These are phyloP conservation scores for Petroica traversi DNA, from an alignment of 2,113 vertebrate species.

Conservation along the genomic window DNA sequence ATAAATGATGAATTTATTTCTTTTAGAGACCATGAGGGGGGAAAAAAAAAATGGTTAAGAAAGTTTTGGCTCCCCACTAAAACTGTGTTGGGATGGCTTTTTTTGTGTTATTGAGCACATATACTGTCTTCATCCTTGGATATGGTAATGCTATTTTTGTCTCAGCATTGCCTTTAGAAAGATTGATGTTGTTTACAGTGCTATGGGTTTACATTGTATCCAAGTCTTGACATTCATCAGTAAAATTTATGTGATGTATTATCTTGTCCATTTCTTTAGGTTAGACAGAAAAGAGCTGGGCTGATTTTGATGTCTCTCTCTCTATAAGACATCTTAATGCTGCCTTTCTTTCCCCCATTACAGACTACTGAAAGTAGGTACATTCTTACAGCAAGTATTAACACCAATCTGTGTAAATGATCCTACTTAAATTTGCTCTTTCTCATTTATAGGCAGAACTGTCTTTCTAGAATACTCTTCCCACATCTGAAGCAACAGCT, in stretches of 20 bases:
- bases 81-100: neutral
- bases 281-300: neutral
- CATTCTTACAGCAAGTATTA: neutral
- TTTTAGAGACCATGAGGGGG: neutral
- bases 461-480: neutral
- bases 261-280: neutral
- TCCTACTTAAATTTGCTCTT: neutral
- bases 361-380: neutral
- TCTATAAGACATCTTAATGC: neutral
- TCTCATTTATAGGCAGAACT: neutral
- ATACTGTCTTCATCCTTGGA: neutral
- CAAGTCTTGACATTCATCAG: neutral
- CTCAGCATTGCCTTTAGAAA: neutral
- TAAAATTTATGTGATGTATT: constrained; percentile 11
- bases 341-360: neutral
- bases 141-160: constrained; percentile 27
- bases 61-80: neutral
- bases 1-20: neutral
- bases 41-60: neutral
- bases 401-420: neutral
- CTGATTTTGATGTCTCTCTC: neutral
- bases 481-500: neutral
- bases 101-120: neutral
- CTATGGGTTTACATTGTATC: neutral
- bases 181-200: constrained; percentile 22